A percentile compares a stretch with the other conserved stretches of the same genome.
Conservation (phyloP, 30 jellyfish, hydroid and myxozoan genomes). For the Turritopsis rubra region DNA sequence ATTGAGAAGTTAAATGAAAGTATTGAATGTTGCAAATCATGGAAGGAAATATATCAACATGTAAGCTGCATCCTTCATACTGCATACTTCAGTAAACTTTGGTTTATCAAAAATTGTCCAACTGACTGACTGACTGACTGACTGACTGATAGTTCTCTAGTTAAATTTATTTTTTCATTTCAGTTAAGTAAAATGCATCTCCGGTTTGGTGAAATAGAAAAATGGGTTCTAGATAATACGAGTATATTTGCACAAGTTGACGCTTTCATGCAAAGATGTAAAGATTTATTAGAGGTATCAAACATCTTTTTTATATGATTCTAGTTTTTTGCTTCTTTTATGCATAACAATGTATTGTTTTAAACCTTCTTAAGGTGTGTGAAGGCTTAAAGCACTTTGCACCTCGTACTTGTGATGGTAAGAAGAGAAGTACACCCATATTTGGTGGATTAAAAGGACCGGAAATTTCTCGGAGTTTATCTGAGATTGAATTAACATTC, state of each 20-base stretch:
- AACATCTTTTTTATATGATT: background rate
- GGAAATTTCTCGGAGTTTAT: slow-evolving; percentile 77
- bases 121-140: too few relatives aligned
- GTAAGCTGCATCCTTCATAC: slow-evolving; percentile 21
- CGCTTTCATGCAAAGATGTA: slow-evolving; percentile 96
- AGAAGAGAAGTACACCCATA: slow-evolving; percentile 49
- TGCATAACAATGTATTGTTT: background rate
- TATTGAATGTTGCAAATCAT: slow-evolving; percentile 75
- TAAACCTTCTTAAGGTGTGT: slow-evolving; percentile 59
- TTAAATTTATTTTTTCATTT: background rate
- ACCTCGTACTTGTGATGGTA: slow-evolving; percentile 44
- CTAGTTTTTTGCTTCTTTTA: background rate
- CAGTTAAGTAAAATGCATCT: slow-evolving; percentile 78
- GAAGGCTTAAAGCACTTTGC: slow-evolving; percentile 95
- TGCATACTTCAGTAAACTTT: background rate
- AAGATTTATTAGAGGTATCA: slow-evolving; percentile 81
- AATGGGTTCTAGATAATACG: slow-evolving; percentile 89
- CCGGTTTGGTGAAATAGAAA: slow-evolving; percentile 56
- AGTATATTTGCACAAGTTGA: slow-evolving; percentile 96
- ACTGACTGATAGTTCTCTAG: too few relatives aligned
- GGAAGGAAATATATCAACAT: slow-evolving; percentile 77
- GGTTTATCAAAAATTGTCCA: background rate
- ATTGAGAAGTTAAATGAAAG: slow-evolving; percentile 57
- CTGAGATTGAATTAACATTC: slow-evolving; percentile 89
- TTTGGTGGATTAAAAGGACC: slow-evolving; percentile 98